Evolutionary conservation across 2,888 invertebrate species (phyloP), one percentile per base, ranked within the genome.

Genomic region (Rhopalosiphum nymphaeae): DNA sequence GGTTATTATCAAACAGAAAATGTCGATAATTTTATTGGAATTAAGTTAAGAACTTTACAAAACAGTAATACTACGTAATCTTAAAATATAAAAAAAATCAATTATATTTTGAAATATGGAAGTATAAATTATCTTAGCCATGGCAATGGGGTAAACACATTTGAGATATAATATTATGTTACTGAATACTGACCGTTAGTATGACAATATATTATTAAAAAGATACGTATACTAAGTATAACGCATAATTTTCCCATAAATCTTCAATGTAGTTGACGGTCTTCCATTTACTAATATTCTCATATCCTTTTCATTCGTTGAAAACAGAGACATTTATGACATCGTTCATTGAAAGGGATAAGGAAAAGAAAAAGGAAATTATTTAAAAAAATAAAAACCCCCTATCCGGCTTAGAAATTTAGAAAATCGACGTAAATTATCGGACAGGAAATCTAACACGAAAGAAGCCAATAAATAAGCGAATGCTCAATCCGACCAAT

Each of bases 171-270:
- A 36, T 67, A 78, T 36, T 78, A 78, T 36, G 78, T 42, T 78
- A 78, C 78, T 78, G 78, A 78, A 21, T 78, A 78, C 78, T 78
- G 78, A 78, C 78, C 78, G 36, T 78, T 78, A 36, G 78, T 78
- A 78, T 78, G 7, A 78, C 36, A 36, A 78, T 78, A 36, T 36
- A 78, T 36, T 78, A 21, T 78, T 78, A 78, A 78, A 36, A 78
- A 36, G 21, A 21, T 78, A 36, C 21, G 78, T 78, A 21, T 21
- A 21, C 9, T 36, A 78, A 36, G 78, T 36, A 78, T 46, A 78
- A 78, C 7, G 78, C 78, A 78, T 78, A 78, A 78, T 78, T 78
- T 78, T 9, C 9, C 36, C 78, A 78, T 78, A 78, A 78, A 78
- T 78, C 78, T 78, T 36, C 78, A 78, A 78, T 36, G 78, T 42